Evolutionary conservation across 2,888 invertebrate genomes (phyloP).

Genomic region (Scaptomyza polygonia): DNA sequence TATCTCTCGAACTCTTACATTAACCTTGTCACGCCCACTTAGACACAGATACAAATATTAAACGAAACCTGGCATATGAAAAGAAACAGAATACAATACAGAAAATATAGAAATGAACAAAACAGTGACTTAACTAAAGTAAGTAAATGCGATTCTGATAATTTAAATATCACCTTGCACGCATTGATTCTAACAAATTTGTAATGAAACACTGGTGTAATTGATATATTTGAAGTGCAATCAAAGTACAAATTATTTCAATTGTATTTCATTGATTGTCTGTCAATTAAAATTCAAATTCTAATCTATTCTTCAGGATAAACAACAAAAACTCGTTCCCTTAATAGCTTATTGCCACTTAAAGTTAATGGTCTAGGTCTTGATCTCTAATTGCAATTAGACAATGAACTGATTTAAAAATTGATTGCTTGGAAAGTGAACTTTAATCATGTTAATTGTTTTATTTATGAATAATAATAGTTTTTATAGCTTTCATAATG

Average conservation of each 20-base stretch:
- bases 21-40: conserved; percentile 25
- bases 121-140: not conserved
- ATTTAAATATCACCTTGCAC: not conserved
- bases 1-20: not conserved
- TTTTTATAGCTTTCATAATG: too few relatives aligned
- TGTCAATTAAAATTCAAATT: conserved; percentile 17
- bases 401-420: conserved; percentile 6
- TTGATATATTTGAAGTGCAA: not conserved
- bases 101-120: not conserved
- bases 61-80: not conserved
- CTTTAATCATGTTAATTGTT: not conserved
- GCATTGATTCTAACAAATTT: not conserved
- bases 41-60: conserved; percentile 8
- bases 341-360: conserved; percentile 16
- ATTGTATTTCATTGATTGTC: not conserved
- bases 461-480: not conserved
- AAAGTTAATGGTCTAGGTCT: conserved; percentile 8
- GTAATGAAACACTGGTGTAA: not conserved
- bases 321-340: conserved; percentile 22
- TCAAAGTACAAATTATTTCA: not conserved
- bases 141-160: not conserved
- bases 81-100: not conserved
- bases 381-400: conserved; percentile 10
- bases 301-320: not conserved
- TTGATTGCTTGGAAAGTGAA: conserved; percentile 10